These are phyloP conservation scores for Leguminivora glycinivorella DNA, from an alignment of 1,140 invertebrate genomes.

Conservation along the genomic window DNA sequence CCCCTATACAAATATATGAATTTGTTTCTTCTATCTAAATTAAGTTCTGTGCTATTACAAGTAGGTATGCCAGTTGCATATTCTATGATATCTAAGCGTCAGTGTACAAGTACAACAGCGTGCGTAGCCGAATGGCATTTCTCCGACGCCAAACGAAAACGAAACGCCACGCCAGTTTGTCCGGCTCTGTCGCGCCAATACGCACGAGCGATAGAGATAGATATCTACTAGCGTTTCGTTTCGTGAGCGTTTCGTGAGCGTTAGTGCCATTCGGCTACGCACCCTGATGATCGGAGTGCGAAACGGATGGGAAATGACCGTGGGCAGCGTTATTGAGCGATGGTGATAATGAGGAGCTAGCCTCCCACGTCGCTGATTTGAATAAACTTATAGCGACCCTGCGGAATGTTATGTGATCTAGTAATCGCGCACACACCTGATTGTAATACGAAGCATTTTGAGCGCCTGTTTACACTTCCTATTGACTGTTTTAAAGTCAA, in stretches of 20 bases:
- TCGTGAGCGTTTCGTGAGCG: too few species aligned
- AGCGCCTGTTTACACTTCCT: neutral
- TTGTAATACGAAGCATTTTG: neutral
- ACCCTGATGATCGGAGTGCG: conserved; percentile 20
- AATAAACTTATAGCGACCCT: conserved; percentile 40
- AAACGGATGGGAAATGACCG: conserved; percentile 1
- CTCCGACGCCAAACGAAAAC: too few species aligned
- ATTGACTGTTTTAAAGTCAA: neutral
- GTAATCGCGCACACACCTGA: neutral
- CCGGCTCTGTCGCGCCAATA: too few species aligned
- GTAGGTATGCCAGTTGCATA: too few species aligned
- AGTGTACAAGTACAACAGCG: neutral
- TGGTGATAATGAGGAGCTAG: conserved; percentile 40
- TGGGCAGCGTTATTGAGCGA: conserved; percentile 42
- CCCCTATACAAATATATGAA: too few species aligned
- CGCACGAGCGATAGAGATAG: too few species aligned
- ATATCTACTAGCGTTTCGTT: too few species aligned
- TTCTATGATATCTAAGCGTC: neutral
- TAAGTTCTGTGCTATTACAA: too few species aligned
- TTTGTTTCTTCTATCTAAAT: too few species aligned
- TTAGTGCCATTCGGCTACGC: too few species aligned
- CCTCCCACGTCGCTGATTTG: conserved; percentile 43
- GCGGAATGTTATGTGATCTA: conserved; percentile 23
- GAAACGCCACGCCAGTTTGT: too few species aligned
- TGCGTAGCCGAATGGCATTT: too few species aligned